These are phyloP conservation scores for Corydoras sp. DNA, from an alignment of 2,113 vertebrate genomes.

Conservation along the genomic window DNA sequence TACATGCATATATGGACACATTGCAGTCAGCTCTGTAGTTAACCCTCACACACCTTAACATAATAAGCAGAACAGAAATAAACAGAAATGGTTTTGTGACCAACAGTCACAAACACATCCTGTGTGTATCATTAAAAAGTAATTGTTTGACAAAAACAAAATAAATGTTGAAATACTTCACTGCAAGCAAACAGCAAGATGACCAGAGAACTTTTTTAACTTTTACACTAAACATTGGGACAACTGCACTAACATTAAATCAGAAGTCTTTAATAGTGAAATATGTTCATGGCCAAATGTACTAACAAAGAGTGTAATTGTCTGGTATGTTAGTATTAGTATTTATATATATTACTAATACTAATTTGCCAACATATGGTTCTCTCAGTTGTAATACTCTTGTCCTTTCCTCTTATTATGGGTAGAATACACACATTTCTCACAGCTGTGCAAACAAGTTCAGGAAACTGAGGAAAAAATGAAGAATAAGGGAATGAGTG, in stretches of 20 bases:
- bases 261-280: constrained; percentile 42
- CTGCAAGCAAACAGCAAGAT: constrained; percentile 12
- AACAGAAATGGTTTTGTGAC: constrained; percentile 2
- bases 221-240: constrained; percentile 27
- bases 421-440: constrained; percentile 40
- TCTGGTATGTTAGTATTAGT: constrained; percentile 24
- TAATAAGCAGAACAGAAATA: too few species aligned
- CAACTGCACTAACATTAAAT: constrained; percentile 25
- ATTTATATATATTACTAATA: background rate
- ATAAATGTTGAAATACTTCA: constrained; percentile 36
- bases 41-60: constrained; percentile 4
- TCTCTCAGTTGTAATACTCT: constrained; percentile 18
- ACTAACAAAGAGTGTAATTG: constrained; percentile 43
- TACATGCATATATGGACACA: background rate
- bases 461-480: background rate
- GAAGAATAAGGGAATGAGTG: constrained; percentile 27
- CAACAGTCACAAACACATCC: constrained; percentile 20
- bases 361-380: constrained; percentile 10
- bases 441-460: constrained; percentile 51
- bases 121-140: constrained; percentile 5
- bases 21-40: background rate
- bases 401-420: background rate
- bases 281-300: constrained; percentile 18
- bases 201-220: constrained; percentile 27
- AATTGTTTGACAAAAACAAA: background rate